Percentiles rank a stretch among this genome's conserved stretches.
Evolutionary conservation across 1,140 invertebrate species (phyloP).

Genomic region (Mizuhopecten yessoensis): DNA sequence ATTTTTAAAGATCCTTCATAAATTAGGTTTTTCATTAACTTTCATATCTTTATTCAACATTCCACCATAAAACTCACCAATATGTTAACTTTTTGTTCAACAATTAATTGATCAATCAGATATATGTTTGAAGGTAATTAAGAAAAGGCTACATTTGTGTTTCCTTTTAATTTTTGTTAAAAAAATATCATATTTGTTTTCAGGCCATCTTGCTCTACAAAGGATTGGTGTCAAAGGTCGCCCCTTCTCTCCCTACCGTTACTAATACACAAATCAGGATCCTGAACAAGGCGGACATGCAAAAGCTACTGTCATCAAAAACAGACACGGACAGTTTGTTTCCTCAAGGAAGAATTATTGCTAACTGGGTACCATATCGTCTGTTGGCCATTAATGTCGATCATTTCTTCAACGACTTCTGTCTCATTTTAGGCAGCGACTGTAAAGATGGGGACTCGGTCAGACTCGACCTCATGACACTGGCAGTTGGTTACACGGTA

Average conservation of each 20-base stretch:
- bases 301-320: not conserved
- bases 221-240: not conserved
- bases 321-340: not conserved
- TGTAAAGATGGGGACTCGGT: not conserved
- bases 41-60: no score
- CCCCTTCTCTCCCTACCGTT: not conserved
- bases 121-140: no score
- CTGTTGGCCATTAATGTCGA: not conserved
- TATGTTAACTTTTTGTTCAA: no score
- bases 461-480: not conserved
- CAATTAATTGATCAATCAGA: no score
- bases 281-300: not conserved
- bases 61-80: no score
- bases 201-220: not conserved
- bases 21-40: no score
- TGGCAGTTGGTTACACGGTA: not conserved
- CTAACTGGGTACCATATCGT: not conserved
- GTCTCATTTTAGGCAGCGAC: not conserved
- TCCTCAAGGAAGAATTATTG: not conserved
- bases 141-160: no score
- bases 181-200: not conserved
- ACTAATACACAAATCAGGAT: not conserved
- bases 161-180: not conserved
- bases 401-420: conserved; percentile 15
- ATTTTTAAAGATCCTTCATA: no score